These are phyloP conservation scores for Alectoris magna DNA, from an alignment of 2,797 vertebrate species.

Conservation along the genomic window DNA sequence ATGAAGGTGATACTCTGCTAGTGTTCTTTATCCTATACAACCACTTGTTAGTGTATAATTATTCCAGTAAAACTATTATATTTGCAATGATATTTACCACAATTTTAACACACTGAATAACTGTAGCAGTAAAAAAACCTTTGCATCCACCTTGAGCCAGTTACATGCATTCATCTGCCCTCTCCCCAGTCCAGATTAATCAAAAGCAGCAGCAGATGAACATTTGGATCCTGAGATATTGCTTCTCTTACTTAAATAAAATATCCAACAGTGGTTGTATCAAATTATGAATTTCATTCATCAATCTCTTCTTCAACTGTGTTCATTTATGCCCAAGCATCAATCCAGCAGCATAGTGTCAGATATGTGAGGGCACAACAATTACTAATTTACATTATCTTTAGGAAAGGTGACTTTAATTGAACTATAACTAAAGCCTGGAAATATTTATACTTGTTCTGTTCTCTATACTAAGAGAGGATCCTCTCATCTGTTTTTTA, in stretches of 20 bases:
- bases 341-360: not conserved
- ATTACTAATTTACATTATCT: not conserved
- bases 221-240: not conserved
- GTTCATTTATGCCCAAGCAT: not conserved
- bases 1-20: not conserved
- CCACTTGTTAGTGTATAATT: not conserved
- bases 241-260: not conserved
- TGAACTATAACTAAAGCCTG: not conserved
- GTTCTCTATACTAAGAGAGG: not conserved
- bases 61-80: not conserved
- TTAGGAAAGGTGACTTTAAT: not conserved
- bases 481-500: not conserved
- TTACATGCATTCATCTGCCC: not conserved
- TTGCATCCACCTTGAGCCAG: not conserved
- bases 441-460: not conserved
- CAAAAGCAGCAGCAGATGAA: not conserved
- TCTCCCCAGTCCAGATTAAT: rapidly evolving
- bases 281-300: not conserved
- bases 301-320: not conserved
- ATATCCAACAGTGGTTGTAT: not conserved
- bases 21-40: not conserved
- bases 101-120: not conserved
- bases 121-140: not conserved
- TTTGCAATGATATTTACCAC: not conserved
- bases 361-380: not conserved